Evolutionary conservation across 2,888 invertebrate genomes (phyloP).

Genomic region (Cryptocheilus praepositus): DNA sequence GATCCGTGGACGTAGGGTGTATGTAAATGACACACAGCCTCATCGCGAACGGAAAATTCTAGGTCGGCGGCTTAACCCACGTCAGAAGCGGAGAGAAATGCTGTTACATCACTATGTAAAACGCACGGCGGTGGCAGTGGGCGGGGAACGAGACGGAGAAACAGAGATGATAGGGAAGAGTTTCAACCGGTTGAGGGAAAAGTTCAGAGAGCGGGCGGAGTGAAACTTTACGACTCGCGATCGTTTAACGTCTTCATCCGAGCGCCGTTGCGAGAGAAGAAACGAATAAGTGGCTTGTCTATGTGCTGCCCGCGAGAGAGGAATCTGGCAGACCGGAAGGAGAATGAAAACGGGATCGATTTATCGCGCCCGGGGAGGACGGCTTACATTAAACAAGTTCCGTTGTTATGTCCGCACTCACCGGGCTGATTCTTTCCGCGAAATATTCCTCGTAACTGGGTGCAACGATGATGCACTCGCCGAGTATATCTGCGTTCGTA

Average conservation of each 20-base stretch:
- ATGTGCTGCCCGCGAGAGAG: conserved; percentile 25
- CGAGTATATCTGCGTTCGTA: no score
- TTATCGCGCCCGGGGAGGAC: conserved; percentile 24
- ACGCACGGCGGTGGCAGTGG: not conserved
- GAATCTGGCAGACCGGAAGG: conserved; percentile 5
- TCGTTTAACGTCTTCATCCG: conserved; percentile 37
- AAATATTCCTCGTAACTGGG: not conserved
- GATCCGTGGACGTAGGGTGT: no score
- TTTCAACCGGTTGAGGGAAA: conserved; percentile 17
- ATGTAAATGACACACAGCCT: no score
- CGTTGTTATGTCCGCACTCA: not conserved
- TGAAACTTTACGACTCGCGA: conserved; percentile 32
- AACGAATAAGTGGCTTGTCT: conserved; percentile 42
- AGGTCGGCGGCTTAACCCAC: no score
- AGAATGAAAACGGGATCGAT: conserved; percentile 25
- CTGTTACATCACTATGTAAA: not conserved
- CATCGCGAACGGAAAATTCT: no score
- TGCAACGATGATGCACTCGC: no score
- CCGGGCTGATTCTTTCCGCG: not conserved
- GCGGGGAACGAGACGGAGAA: conserved; percentile 4
- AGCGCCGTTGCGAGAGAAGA: conserved; percentile 13
- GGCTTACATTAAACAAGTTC: conserved; percentile 1
- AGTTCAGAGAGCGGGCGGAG: conserved; percentile 14
- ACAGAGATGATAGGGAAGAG: not conserved
- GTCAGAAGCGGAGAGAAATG: no score